Percentiles rank a stretch among this genome's conserved stretches.
Conservation (phyloP, 2,888 invertebrate species). For the Latrodectus hesperus region DNA sequence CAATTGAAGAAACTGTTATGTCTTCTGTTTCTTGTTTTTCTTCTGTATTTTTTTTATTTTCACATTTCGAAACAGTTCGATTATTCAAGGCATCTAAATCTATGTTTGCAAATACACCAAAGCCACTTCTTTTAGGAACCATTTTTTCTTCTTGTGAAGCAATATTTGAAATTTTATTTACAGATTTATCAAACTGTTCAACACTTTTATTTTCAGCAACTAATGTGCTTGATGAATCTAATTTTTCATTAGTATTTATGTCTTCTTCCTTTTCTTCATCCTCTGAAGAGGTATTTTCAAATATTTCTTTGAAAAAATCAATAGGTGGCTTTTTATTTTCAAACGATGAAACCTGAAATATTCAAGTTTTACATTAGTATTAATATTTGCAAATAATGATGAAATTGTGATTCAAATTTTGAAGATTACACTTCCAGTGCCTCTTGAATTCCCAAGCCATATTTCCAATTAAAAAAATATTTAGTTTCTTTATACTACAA, state of each 20-base stretch:
- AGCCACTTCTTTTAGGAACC: slow-evolving; percentile 30
- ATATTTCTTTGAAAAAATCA: slow-evolving; percentile 92
- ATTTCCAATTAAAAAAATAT: too few species aligned
- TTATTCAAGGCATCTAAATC: slow-evolving; percentile 70
- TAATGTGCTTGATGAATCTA: neutral
- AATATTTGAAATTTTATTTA: neutral
- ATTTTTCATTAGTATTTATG: slow-evolving; percentile 6
- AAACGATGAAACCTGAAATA: too few species aligned
- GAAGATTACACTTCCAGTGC: too few species aligned
- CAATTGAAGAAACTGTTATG: too few species aligned
- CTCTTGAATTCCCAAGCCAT: too few species aligned
- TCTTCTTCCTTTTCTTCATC: slow-evolving; percentile 73
- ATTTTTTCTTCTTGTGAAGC: neutral
- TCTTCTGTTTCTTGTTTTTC: neutral
- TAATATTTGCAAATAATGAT: too few species aligned
- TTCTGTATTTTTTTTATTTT: neutral
- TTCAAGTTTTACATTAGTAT: too few species aligned
- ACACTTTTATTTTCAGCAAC: neutral
- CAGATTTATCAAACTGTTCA: too few species aligned
- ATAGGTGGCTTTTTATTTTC: slow-evolving; percentile 77
- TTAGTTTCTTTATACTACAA: too few species aligned
- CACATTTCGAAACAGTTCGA: slow-evolving; percentile 6
- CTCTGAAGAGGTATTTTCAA: slow-evolving; percentile 84
- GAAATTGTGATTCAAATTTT: too few species aligned
- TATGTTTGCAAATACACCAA: slow-evolving; percentile 70